Percentiles rank a stretch among this genome's conserved stretches.
phyloP scores from a whole-genome alignment of 2,113 vertebrate species.

The Pantherophis guttatus region DNA sequence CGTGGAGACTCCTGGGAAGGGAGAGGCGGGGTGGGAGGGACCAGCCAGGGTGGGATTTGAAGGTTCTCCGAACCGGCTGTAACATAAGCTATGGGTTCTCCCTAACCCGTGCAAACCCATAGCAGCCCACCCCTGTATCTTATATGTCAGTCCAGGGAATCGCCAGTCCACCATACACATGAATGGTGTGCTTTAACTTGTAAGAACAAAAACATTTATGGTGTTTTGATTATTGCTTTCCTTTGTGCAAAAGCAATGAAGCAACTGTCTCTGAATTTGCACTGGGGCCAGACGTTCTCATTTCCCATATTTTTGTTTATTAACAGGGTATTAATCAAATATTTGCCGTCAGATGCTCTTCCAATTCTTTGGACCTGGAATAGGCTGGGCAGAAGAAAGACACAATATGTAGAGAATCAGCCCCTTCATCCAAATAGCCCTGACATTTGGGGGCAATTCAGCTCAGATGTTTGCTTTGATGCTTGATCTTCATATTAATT shows the following conservation, averaged over 20 bases:
- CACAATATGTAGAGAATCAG: background rate
- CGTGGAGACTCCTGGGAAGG: no score
- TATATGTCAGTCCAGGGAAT: background rate
- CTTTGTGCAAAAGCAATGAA: background rate
- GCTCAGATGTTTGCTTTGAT: slow-evolving; percentile 31
- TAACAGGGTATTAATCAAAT: slow-evolving; percentile 9
- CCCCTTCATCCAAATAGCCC: background rate
- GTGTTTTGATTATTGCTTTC: background rate
- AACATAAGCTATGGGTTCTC: no score
- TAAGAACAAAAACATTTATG: background rate
- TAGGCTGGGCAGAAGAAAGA: slow-evolving; percentile 6
- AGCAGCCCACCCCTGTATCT: no score
- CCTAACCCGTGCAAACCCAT: no score
- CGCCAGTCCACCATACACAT: background rate
- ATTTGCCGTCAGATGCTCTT: background rate
- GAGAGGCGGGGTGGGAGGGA: no score
- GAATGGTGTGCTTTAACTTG: background rate
- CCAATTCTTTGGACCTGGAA: slow-evolving; percentile 24
- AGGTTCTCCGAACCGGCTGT: no score
- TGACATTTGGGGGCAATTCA: slow-evolving; percentile 28
- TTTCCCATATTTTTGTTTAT: slow-evolving; percentile 6
- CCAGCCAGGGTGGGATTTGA: no score
- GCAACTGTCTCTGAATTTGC: background rate
- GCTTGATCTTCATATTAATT: slow-evolving; percentile 13
- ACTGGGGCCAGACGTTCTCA: background rate